Evolutionary conservation across 1,140 invertebrate genomes (phyloP).

Genomic region (Plodia interpunctella): DNA sequence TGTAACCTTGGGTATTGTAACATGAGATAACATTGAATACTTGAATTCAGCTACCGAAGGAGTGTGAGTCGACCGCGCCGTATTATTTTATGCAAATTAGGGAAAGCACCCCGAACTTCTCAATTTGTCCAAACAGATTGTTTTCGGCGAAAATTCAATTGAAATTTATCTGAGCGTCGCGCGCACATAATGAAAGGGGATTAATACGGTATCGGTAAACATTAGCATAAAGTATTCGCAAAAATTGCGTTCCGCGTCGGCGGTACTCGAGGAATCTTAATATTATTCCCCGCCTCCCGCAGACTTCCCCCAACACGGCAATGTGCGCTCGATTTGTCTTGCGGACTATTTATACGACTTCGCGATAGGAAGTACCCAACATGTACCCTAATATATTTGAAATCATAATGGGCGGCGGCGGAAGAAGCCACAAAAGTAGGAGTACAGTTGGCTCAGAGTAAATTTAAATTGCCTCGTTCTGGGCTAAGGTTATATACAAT

Average conservation of each 20-base stretch:
- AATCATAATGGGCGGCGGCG: neutral
- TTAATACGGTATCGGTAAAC: slow-evolving; percentile 44
- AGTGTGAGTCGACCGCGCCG: slow-evolving; percentile 4
- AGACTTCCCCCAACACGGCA: neutral
- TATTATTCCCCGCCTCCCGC: slow-evolving; percentile 19
- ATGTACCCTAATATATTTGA: neutral
- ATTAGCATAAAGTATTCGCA: slow-evolving; percentile 50
- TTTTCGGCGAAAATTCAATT: slow-evolving; percentile 53
- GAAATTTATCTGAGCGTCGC: slow-evolving; percentile 32
- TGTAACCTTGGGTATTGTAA: neutral
- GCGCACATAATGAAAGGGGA: slow-evolving; percentile 38
- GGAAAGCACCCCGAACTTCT: slow-evolving; percentile 35
- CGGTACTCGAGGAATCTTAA: slow-evolving; percentile 34
- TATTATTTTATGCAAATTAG: slow-evolving; percentile 53
- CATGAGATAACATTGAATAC: too few relatives aligned
- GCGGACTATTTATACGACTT: neutral
- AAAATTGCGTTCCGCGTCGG: slow-evolving; percentile 42
- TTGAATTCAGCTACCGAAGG: neutral
- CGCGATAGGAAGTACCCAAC: neutral
- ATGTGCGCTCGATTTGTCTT: slow-evolving; percentile 3
- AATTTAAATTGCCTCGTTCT: too few relatives aligned
- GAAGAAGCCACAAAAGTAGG: too few relatives aligned
- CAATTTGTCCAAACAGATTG: slow-evolving; percentile 59
- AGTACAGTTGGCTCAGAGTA: too few relatives aligned
- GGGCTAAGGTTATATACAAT: too few relatives aligned